Percentiles rank a stretch among this genome's conserved stretches.
Conservation (phyloP, 1,140 invertebrate species). For the Drosophila micromelanica region DNA sequence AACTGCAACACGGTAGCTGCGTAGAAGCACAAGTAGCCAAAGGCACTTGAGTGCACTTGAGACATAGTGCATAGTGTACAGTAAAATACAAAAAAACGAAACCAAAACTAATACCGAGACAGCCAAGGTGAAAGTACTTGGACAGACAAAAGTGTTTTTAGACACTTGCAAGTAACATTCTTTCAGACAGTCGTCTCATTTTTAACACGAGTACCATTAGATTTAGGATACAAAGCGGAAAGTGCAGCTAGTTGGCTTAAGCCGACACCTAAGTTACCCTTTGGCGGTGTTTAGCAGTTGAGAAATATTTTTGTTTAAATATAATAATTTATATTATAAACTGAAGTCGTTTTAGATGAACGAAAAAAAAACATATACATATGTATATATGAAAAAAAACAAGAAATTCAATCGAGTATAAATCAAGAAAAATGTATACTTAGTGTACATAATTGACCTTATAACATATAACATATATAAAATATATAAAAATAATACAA, state of each 20-base stretch:
- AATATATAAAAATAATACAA: no score
- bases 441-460: no score
- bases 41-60: constrained; percentile 47
- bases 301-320: no score
- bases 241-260: not conserved
- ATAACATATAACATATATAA: no score
- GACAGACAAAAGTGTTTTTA: constrained; percentile 41
- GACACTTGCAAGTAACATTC: constrained; percentile 30
- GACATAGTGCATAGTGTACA: constrained; percentile 29
- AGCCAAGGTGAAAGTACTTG: constrained; percentile 17
- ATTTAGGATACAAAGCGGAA: constrained; percentile 14
- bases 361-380: no score
- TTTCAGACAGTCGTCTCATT: constrained; percentile 19
- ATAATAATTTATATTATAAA: no score
- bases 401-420: no score
- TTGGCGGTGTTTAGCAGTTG: no score
- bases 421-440: no score
- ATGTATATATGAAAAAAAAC: no score
- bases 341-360: no score
- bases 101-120: not conserved
- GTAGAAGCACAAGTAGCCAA: constrained; percentile 34
- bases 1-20: not conserved
- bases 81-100: not conserved
- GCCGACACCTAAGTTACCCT: constrained; percentile 16
- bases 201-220: constrained; percentile 19